Conservation (phyloP, 2,888 invertebrate species). For the Mythimna pallens region DNA sequence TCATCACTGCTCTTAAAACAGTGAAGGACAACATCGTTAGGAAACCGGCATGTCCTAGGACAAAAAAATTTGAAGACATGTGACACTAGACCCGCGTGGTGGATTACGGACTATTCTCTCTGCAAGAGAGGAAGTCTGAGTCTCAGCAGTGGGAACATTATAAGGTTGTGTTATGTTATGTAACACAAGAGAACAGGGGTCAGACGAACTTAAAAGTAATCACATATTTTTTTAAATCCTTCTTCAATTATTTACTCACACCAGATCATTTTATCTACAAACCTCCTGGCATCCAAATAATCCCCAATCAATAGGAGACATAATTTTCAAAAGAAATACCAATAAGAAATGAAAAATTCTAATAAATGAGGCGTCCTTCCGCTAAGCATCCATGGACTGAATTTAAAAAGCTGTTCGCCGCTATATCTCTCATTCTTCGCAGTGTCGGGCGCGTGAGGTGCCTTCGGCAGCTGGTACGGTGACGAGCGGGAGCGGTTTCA, state of each 20-base stretch:
- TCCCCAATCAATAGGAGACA: conserved; percentile 51
- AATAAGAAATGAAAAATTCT: conserved; percentile 77
- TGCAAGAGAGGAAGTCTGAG: too few species aligned
- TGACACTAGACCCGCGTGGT: too few species aligned
- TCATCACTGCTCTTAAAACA: too few species aligned
- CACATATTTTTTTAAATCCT: too few species aligned
- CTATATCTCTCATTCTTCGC: conserved; percentile 83
- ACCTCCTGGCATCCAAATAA: conserved; percentile 33
- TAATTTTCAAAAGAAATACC: conserved; percentile 72
- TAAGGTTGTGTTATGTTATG: too few species aligned
- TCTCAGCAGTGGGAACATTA: too few species aligned
- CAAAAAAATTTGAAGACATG: too few species aligned
- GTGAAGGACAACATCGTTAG: too few species aligned
- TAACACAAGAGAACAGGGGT: too few species aligned
- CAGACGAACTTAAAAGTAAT: too few species aligned
- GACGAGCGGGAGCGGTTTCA: conserved; percentile 60
- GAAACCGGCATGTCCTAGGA: too few species aligned
- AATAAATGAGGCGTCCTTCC: conserved; percentile 81
- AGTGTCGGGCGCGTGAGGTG: conserved; percentile 77
- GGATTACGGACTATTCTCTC: too few species aligned
- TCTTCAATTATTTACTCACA: background rate
- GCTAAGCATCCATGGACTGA: conserved; percentile 77
- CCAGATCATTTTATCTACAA: conserved; percentile 4
- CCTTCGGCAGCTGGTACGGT: conserved; percentile 59
- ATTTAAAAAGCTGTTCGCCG: conserved; percentile 83